phyloP scores from a whole-genome alignment of 2,113 vertebrate species.

The Lagopus muta region DNA sequence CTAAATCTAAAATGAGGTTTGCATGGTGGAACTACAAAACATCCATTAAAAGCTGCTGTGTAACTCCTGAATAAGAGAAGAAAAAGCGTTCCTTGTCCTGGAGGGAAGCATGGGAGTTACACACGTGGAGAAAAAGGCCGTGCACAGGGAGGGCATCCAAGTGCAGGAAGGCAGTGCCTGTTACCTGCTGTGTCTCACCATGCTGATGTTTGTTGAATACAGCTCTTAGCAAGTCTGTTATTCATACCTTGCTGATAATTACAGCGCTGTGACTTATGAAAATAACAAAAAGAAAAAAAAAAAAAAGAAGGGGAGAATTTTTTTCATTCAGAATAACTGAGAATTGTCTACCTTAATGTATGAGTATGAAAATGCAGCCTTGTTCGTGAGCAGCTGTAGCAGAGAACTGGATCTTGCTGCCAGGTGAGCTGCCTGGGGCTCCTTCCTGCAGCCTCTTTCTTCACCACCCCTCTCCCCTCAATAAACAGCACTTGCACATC shows the following conservation, averaged over 20 bases:
- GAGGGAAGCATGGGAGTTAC: neutral
- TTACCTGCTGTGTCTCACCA: neutral
- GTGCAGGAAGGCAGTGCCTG: rapidly evolving
- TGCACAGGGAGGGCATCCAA: neutral
- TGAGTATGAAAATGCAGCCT: rapidly evolving
- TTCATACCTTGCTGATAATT: neutral
- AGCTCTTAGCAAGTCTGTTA: neutral
- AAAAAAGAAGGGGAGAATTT: neutral
- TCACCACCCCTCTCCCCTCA: too few species aligned
- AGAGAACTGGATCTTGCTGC: too few species aligned
- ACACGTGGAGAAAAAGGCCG: rapidly evolving
- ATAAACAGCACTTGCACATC: rapidly evolving
- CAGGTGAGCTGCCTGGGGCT: neutral
- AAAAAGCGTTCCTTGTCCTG: neutral
- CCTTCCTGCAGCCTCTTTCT: neutral
- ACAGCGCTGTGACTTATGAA: neutral
- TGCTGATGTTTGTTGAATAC: rapidly evolving
- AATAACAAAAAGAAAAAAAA: neutral
- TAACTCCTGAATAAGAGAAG: neutral
- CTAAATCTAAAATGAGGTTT: neutral
- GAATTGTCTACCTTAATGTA: rapidly evolving
- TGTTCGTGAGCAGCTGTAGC: neutral
- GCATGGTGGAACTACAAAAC: neutral
- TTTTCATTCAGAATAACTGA: neutral
- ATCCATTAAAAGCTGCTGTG: neutral